Evolutionary conservation across 2,888 invertebrate genomes (phyloP).

Genomic region (Parelbella ahira): DNA sequence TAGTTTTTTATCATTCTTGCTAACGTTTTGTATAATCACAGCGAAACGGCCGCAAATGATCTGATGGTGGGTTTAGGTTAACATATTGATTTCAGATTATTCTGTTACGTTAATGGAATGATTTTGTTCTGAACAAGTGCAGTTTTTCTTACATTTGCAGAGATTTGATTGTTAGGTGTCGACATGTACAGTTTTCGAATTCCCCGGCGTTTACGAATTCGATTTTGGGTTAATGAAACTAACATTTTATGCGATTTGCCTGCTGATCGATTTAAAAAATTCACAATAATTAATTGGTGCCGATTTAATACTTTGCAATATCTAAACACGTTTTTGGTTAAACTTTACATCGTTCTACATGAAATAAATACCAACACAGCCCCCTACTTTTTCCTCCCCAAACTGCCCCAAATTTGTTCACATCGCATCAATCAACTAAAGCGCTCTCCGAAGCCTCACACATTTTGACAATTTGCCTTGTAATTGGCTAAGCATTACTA

Average conservation of each 20-base stretch:
- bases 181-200: too few relatives aligned
- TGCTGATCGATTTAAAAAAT: too few relatives aligned
- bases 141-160: background rate
- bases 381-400: background rate
- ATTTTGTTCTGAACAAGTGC: conserved; percentile 1
- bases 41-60: conserved; percentile 45
- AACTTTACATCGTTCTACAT: too few relatives aligned
- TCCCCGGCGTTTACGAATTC: too few relatives aligned
- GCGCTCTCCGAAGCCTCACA: conserved; percentile 5
- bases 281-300: too few relatives aligned
- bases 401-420: background rate
- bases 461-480: conserved; percentile 8
- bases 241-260: too few relatives aligned
- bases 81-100: conserved; percentile 34
- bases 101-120: conserved; percentile 26
- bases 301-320: too few relatives aligned
- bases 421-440: conserved; percentile 4
- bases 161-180: too few relatives aligned
- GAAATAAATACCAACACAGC: too few relatives aligned
- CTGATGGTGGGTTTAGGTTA: conserved; percentile 36
- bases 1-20: background rate
- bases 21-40: background rate
- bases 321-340: background rate
- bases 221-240: too few relatives aligned
- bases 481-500: conserved; percentile 7